Base-by-base conservation (phyloP, 1,140 invertebrate genomes). In the Drosophila trapezifrons region DNA sequence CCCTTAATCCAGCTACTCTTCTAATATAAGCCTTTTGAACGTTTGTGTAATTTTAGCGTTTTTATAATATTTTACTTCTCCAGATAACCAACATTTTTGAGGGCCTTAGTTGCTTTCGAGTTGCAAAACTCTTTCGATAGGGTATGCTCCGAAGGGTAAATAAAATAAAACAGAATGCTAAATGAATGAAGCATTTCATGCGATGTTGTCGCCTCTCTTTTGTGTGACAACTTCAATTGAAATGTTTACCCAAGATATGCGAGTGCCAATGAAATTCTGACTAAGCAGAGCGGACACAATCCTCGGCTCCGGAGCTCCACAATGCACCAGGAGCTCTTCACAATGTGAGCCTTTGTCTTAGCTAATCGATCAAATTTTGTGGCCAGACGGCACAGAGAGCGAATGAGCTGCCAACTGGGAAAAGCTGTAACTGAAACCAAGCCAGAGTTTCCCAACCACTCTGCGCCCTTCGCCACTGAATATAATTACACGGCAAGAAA, bases 341-440 rank as follows among this genome's bases (percentile, higher is more conserved):
- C 84, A 89, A 89, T 89, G 84, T 43, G 40, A 58, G 63, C 73
- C 84, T 89, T 89, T 89, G 84, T 89, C 84, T 89, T 89, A 89
- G 84, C 84, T 89, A 89, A 89, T 89, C 84, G 84, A 87, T 89
- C 67, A 83, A 87, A 89, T 84, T 71, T 71, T 80, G 77, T 89
- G 67, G 78, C 83, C 84, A 86, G 78, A 42, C 66, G 56, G 75
- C 60, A 65, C 27, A 17, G 27, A 29, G 60, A 73, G 45, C 45
- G 70, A 64, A 42, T 63, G 27, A 55, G 20, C 37, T 51, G 37
- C 20, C 60, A 20, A 69, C 60, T 69, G 67, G 67, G 66, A 71
- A 70, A 57, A 49, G 4, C n/a, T 17, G 67, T 70, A 71, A 71
- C 65, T 37, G 72, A 75, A 82, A 71, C 76, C 63, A 38, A 65